Base-by-base conservation (phyloP, 2,113 vertebrate genomes). In the Pedionomus torquatus region DNA sequence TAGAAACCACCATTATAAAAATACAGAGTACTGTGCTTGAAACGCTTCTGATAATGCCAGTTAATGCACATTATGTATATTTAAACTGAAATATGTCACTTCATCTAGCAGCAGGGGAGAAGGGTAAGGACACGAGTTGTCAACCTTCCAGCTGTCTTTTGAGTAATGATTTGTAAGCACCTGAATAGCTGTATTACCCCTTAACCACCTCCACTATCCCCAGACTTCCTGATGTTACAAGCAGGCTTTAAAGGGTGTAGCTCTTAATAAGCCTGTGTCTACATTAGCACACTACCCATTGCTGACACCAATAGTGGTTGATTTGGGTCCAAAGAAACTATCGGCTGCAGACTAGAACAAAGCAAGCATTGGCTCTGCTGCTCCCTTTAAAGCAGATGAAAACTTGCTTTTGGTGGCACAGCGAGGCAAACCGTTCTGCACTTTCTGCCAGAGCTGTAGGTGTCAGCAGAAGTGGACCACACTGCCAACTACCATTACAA, bases 381-480 rank as follows among this genome's bases (percentile, higher is more conserved):
- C 11, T 6, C 4, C 12, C 60, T 81, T 74, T 43, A 55, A 70
- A 80, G 33, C 15, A 35, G 37, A 63, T 41, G 13, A 60, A n/a
- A 35, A 35, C 18, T 30, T 19, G 13, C 6, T 25, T 60, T 31
- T 30, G 63, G 19, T 9, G 2, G 25, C 55, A 25, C 10, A 65
- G 44, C 7, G 49, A 69, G 60, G 31, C 9, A 58, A 54, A 52
- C 9, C 2, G 0, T 49, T 66, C 60, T 63, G n/a, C 3, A 0
- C 7, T 46, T 33, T 18, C 3, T 35, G 51, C 11, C 17, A 37
- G 25, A 39, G 8, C 4, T 21, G 46, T 1, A 31, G n/a, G 12
- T 84, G 39, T 51, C 78, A 35, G 43, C 1, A 3, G 54, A 48
- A 8, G 35, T 17, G n/a, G 20, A 44, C 44, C n/a, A 33, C 9